Percentiles rank a stretch among this genome's conserved stretches.
These are phyloP conservation scores for Diorhabda elongata DNA, from an alignment of 1,140 invertebrate genomes.

Conservation along the genomic window DNA sequence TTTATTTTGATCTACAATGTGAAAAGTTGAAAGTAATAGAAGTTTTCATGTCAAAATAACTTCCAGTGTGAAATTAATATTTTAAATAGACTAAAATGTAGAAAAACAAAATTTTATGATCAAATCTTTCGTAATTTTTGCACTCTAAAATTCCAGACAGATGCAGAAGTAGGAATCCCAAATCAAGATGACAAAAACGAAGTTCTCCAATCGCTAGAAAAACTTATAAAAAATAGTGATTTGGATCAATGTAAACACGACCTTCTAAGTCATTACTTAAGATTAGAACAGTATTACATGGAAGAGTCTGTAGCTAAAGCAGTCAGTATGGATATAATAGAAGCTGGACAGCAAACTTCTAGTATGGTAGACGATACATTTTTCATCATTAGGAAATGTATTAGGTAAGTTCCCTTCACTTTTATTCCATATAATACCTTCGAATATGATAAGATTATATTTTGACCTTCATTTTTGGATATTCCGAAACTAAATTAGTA, in stretches of 20 bases:
- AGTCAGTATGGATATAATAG: slow-evolving; percentile 77
- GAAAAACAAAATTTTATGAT: no score
- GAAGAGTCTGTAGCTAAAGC: slow-evolving; percentile 94
- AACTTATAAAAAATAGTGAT: slow-evolving; percentile 70
- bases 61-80: no score
- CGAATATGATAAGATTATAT: no score
- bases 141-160: slow-evolving; percentile 51
- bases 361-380: slow-evolving; percentile 97
- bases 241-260: slow-evolving; percentile 85
- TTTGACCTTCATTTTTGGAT: no score
- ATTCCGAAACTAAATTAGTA: no score
- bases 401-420: slow-evolving; percentile 58
- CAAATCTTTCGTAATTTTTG: no score
- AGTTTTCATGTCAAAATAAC: no score
- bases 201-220: slow-evolving; percentile 60
- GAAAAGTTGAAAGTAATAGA: no score
- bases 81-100: no score
- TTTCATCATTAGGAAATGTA: slow-evolving; percentile 95
- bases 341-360: slow-evolving; percentile 67
- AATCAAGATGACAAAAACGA: slow-evolving; percentile 55
- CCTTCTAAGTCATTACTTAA: slow-evolving; percentile 83
- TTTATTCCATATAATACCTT: no score
- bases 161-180: slow-evolving; percentile 62
- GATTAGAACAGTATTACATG: slow-evolving; percentile 92
- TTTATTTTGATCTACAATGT: no score